phyloP scores from a whole-genome alignment of 2,797 vertebrate species.

The Xenops minutus region DNA sequence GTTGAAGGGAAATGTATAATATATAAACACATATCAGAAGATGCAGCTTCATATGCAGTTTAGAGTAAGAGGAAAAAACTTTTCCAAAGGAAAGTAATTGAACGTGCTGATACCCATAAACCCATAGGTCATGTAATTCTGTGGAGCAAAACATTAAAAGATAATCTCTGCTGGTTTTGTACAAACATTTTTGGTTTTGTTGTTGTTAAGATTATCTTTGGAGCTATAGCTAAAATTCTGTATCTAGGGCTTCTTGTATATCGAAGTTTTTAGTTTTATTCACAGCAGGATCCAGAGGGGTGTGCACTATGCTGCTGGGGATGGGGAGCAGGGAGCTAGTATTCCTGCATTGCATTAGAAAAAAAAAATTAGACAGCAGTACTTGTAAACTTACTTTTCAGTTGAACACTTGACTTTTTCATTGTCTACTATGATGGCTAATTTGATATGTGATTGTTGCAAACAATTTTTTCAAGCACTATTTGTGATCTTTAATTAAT shows the following conservation, averaged over 20 bases:
- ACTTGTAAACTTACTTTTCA: not conserved
- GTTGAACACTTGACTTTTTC: not conserved
- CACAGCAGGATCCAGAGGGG: not conserved
- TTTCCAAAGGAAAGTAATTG: not conserved
- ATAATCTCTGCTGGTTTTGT: not conserved
- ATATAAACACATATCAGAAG: not conserved
- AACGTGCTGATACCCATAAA: not conserved
- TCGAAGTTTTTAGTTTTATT: not conserved
- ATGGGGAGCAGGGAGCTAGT: rapidly evolving
- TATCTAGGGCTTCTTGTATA: not conserved
- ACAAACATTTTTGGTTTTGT: not conserved
- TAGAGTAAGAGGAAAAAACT: not conserved
- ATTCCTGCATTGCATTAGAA: not conserved
- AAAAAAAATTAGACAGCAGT: not conserved
- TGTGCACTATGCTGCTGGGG: not conserved
- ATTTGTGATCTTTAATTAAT: not conserved
- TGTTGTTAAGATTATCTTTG: not conserved
- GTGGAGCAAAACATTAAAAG: slow-evolving; percentile 1
- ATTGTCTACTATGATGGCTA: not conserved
- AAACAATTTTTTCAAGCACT: not conserved
- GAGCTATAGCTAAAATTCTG: not conserved
- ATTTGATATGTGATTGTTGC: not conserved
- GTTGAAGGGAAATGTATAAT: not conserved
- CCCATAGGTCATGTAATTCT: not conserved
- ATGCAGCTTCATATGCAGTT: slow-evolving; percentile 1